Evolutionary conservation across 2,888 invertebrate species (phyloP).

Genomic region (Habrosyne pyritoides): DNA sequence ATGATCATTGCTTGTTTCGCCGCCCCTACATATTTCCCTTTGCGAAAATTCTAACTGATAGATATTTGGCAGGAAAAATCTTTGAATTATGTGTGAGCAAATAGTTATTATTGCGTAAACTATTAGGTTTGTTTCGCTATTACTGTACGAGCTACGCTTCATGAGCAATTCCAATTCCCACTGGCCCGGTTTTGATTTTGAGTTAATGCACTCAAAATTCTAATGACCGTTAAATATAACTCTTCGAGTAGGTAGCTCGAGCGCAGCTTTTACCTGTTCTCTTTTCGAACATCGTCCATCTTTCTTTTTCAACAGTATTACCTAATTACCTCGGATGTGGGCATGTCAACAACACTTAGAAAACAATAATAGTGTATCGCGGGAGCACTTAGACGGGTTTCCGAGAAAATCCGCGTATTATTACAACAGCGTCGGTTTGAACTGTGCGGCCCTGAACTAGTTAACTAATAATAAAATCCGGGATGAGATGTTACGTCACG

Average conservation of each 20-base stretch:
- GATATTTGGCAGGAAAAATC: no score
- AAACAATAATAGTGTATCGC: constrained; percentile 18
- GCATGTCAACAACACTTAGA: constrained; percentile 33
- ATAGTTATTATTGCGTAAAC: no score
- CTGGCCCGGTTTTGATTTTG: no score
- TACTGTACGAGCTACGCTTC: no score
- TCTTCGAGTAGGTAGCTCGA: background rate
- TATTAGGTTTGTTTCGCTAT: no score
- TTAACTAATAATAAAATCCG: constrained; percentile 59
- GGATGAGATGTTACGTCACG: constrained; percentile 47
- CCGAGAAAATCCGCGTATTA: constrained; percentile 53
- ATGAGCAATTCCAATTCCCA: no score
- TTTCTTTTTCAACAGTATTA: constrained; percentile 3
- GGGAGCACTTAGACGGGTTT: constrained; percentile 39
- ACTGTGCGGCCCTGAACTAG: constrained; percentile 71
- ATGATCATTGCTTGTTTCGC: no score
- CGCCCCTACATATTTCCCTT: no score
- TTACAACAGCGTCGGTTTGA: constrained; percentile 44
- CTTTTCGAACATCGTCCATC: background rate
- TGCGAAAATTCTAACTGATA: no score
- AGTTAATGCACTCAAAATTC: no score
- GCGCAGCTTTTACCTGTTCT: background rate
- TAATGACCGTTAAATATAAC: no score
- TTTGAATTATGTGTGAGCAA: no score
- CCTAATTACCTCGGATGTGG: constrained; percentile 2